phyloP scores from a whole-genome alignment of 92 coral and sea anemone genomes.

The Epizoanthus illoricatus region DNA sequence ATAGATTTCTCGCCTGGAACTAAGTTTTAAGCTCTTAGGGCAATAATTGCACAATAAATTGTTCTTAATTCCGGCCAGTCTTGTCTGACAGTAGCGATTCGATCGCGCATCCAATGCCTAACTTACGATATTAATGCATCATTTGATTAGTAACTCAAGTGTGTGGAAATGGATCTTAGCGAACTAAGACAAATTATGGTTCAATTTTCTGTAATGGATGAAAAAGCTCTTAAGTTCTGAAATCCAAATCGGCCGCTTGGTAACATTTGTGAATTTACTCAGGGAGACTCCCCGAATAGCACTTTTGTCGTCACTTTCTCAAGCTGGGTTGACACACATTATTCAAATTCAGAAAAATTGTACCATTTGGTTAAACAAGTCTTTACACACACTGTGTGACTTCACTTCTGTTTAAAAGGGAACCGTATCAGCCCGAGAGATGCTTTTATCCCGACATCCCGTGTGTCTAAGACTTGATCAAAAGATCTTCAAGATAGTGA shows the following conservation, averaged over 20 bases:
- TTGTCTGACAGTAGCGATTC: constrained; percentile 14
- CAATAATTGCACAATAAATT: constrained; percentile 16
- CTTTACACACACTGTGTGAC: not conserved
- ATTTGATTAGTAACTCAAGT: not conserved
- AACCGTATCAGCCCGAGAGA: not conserved
- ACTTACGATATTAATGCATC: not conserved
- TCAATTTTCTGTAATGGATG: not conserved
- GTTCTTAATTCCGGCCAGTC: constrained; percentile 13
- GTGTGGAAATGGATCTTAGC: not conserved
- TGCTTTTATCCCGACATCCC: not conserved
- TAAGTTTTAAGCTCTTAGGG: constrained; percentile 10
- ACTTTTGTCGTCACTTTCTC: constrained; percentile 2
- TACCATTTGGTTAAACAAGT: constrained; percentile 61
- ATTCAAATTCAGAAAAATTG: constrained; percentile 53
- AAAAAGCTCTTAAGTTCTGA: not conserved
- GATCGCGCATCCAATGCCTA: constrained; percentile 11
- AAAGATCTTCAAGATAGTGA: not conserved
- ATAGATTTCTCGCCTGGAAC: not conserved
- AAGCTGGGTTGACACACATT: constrained; percentile 45
- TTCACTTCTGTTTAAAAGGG: not conserved
- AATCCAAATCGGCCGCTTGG: not conserved
- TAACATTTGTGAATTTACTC: not conserved
- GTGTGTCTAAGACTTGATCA: not conserved
- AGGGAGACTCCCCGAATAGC: not conserved
- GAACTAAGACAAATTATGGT: not conserved